Evolutionary conservation across 2,797 vertebrate genomes (phyloP).

Genomic region (Trachops cirrhosus): DNA sequence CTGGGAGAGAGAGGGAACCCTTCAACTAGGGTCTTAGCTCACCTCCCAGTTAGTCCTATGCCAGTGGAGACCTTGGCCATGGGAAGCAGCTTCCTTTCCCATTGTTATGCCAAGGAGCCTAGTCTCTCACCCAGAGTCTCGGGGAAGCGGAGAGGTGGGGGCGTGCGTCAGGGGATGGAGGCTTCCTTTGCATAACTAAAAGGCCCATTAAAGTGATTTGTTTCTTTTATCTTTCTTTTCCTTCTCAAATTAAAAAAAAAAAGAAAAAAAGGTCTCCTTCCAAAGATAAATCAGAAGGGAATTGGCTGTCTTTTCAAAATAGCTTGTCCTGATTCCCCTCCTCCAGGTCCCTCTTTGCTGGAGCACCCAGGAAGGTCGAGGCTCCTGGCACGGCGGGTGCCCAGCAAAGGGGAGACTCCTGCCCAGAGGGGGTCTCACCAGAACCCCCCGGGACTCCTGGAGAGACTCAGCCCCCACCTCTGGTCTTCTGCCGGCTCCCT

Average conservation of each 20-base stretch:
- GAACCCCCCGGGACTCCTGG: not conserved
- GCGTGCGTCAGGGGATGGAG: no score
- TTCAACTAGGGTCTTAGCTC: not conserved
- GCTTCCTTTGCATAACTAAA: slow-evolving; percentile 43
- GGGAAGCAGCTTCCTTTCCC: not conserved
- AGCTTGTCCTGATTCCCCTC: not conserved
- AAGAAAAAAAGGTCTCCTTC: slow-evolving; percentile 38
- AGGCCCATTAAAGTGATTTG: not conserved
- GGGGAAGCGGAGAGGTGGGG: not conserved
- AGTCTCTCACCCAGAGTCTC: not conserved
- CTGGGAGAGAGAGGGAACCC: not conserved
- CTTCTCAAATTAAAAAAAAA: slow-evolving; percentile 4
- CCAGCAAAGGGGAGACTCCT: not conserved
- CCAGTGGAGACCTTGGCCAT: not conserved
- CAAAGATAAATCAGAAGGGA: slow-evolving; percentile 4
- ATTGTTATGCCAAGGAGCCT: not conserved
- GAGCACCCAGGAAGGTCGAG: not conserved
- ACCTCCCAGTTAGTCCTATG: not conserved
- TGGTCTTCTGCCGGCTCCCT: not conserved
- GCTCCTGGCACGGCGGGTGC: not conserved
- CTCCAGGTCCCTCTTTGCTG: not conserved
- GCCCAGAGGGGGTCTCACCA: not conserved
- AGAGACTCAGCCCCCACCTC: not conserved
- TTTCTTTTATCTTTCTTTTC: not conserved
- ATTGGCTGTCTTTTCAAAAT: slow-evolving; percentile 25